These are phyloP conservation scores for Graphium colonna DNA, from an alignment of 2,888 invertebrate species.

Conservation along the genomic window DNA sequence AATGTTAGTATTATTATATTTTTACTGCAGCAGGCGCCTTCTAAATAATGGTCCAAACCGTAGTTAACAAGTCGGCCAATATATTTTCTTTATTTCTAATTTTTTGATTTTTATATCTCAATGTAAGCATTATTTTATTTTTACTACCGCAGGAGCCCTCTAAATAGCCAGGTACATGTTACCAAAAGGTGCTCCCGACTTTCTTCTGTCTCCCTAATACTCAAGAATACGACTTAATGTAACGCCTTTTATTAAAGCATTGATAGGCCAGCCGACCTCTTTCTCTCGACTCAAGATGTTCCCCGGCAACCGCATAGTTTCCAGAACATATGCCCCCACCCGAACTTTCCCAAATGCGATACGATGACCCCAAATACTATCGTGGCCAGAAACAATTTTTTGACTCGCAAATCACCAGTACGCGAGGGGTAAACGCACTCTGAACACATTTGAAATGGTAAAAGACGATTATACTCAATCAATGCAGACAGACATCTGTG, in stretches of 20 bases:
- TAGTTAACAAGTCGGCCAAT: no score
- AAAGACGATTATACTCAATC: constrained; percentile 17
- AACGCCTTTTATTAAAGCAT: neutral
- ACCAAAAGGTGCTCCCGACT: neutral
- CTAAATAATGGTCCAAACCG: no score
- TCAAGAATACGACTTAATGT: neutral
- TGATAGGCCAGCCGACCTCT: neutral
- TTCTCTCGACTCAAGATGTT: neutral
- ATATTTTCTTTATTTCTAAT: no score
- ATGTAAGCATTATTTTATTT: no score
- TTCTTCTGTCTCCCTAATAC: neutral
- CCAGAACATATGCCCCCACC: neutral
- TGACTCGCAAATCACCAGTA: constrained; percentile 38
- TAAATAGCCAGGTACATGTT: no score
- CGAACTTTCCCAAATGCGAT: constrained; percentile 20
- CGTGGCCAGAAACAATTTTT: constrained; percentile 21
- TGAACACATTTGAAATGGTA: constrained; percentile 32
- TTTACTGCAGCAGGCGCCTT: no score
- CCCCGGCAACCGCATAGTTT: constrained; percentile 16
- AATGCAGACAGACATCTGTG: neutral
- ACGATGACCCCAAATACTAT: constrained; percentile 28
- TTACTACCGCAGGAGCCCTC: no score
- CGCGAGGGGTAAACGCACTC: constrained; percentile 37
- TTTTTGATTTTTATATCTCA: no score
- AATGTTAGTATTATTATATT: no score